Conservation (phyloP, 2,797 vertebrate species). For the Muraenolepis orangiensis region DNA sequence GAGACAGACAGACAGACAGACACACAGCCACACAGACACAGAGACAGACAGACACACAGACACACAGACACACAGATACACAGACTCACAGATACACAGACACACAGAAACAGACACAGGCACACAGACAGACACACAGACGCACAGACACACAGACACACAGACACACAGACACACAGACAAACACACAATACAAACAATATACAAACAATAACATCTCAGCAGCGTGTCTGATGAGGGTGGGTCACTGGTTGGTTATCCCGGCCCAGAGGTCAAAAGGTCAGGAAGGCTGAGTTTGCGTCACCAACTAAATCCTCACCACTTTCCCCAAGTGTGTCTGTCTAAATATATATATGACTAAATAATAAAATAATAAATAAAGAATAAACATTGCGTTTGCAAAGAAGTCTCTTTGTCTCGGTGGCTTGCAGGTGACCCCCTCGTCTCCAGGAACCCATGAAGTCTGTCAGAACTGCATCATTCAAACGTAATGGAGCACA, state of each 20-base stretch:
- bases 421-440: background rate
- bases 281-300: background rate
- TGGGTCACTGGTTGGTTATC: background rate
- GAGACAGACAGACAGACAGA: background rate
- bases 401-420: background rate
- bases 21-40: no score
- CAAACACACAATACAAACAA: no score
- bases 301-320: background rate
- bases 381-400: no score
- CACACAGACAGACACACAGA: no score
- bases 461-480: slow-evolving; percentile 25
- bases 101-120: background rate
- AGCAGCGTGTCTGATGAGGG: background rate
- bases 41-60: background rate
- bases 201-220: background rate
- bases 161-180: background rate
- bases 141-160: background rate
- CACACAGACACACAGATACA: no score
- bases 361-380: background rate
- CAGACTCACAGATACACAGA: no score
- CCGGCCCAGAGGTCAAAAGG: background rate
- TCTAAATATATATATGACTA: no score
- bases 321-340: background rate
- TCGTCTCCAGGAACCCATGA: background rate
- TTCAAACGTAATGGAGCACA: slow-evolving; percentile 37